phyloP scores from a whole-genome alignment of 2,113 vertebrate genomes.

The Dicerorhinus sumatrensis region DNA sequence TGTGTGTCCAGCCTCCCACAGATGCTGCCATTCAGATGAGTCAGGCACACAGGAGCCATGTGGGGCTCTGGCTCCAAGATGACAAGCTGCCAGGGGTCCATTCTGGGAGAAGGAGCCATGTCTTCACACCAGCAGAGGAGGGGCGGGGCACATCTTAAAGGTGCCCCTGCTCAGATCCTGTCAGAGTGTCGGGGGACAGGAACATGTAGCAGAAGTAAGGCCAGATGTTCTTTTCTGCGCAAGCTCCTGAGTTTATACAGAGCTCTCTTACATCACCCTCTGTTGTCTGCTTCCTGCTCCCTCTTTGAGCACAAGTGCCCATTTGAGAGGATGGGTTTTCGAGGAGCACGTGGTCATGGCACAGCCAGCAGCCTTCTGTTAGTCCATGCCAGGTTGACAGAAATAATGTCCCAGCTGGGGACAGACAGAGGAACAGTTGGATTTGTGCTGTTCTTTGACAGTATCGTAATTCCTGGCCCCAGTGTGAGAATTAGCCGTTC shows the following conservation, averaged over 20 bases:
- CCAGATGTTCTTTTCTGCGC: no score
- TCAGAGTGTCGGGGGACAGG: not conserved
- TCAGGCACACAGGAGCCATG: rapidly evolving
- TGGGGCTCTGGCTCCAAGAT: not conserved
- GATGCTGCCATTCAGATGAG: not conserved
- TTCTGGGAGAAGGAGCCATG: not conserved
- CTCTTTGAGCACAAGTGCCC: not conserved
- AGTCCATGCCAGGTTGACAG: not conserved
- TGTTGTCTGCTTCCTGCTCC: not conserved
- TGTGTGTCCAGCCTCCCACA: not conserved
- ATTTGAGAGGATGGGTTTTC: not conserved
- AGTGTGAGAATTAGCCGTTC: not conserved
- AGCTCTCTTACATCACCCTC: not conserved
- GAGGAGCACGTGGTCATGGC: not conserved
- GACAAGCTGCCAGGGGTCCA: not conserved
- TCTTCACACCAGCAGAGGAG: not conserved
- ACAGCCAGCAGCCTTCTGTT: not conserved
- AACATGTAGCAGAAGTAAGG: not conserved
- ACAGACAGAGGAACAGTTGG: not conserved
- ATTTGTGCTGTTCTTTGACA: not conserved
- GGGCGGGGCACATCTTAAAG: not conserved
- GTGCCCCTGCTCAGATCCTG: not conserved
- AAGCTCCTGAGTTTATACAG: not conserved
- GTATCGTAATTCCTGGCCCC: not conserved
- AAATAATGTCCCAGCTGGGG: not conserved